Base-by-base conservation (phyloP, 2,113 vertebrate species). In the Osmerus mordax region DNA sequence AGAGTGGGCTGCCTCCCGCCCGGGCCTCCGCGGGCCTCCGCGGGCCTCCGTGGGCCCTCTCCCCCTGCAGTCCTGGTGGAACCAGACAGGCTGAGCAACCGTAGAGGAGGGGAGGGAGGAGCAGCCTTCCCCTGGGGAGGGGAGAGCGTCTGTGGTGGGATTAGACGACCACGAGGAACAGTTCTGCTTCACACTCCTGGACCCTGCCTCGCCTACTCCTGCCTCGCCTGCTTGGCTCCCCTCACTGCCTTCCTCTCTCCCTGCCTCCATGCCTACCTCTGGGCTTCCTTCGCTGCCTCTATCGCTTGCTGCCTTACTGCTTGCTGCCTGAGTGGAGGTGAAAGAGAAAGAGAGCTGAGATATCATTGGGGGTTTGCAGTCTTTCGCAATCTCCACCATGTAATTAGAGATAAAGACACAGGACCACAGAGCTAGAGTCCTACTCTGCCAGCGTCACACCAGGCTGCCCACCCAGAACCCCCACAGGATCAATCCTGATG, bases 331-430 rank as follows among this genome's bases (percentile, higher is more conserved):
- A 61, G 19, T 13, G 21, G 32, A 12, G 19, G 5, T 74, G 62
- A 36, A 0, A 3, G 3, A 15, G 1, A 12, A 12, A n/a, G 47
- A 3, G 12, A 23, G 15, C 15, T 54, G 21, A 83, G 75, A 68
- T 83, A 76, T 84, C 80, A 81, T 69, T 41, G 32, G 70, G 76
- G 76, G 36, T 85, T 80, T 81, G 72, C 70, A 81, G 80, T 84
- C 80, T 82, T 82, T 77, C 87, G 75, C 84, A 86, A 83, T 86
- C 87, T 86, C 86, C 82, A 77, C 74, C 84, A 79, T 90, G 87
- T 89, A 89, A 89, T 90, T 89, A 90, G 86, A 86, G 83, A 85
- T 87, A 86, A 90, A 89, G 85, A 89, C 87, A 88, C 74, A 86
- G 84, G 84, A 78, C 82, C 84, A 72, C 62, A 77, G 65, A 83